A percentile compares a stretch with the other conserved stretches of the same genome.
Conservation (phyloP, 2,113 vertebrate genomes). For the Gopherus flavomarginatus region DNA sequence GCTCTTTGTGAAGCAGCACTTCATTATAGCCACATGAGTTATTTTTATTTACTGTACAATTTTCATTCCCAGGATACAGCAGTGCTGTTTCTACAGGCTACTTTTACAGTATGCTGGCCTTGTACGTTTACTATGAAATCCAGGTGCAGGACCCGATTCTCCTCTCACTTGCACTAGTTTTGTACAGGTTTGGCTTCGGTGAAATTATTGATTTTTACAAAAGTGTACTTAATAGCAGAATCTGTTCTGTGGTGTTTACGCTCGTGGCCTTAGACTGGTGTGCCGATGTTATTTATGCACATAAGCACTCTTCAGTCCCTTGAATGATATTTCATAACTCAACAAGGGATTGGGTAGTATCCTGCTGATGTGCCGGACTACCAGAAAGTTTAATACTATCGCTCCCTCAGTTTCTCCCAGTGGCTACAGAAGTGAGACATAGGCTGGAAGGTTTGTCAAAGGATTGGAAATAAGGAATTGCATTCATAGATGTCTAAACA, state of each 20-base stretch:
- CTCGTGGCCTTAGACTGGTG: neutral
- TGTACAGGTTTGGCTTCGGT: neutral
- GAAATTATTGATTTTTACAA: neutral
- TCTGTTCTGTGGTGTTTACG: neutral
- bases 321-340: neutral
- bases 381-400: neutral
- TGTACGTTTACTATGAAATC: neutral
- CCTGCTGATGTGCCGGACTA: neutral
- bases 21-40: neutral
- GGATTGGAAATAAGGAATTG: neutral
- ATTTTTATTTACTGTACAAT: neutral
- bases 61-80: neutral
- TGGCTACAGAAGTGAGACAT: neutral
- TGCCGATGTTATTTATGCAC: neutral
- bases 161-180: neutral
- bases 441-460: neutral
- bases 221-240: neutral
- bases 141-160: neutral
- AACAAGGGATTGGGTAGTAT: neutral
- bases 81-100: neutral
- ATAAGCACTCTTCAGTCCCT: neutral
- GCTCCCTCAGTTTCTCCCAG: neutral
- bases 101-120: neutral
- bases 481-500: neutral
- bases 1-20: neutral